Base-by-base conservation (phyloP, 2,888 invertebrate genomes). In the Yponomeuta malinellus region DNA sequence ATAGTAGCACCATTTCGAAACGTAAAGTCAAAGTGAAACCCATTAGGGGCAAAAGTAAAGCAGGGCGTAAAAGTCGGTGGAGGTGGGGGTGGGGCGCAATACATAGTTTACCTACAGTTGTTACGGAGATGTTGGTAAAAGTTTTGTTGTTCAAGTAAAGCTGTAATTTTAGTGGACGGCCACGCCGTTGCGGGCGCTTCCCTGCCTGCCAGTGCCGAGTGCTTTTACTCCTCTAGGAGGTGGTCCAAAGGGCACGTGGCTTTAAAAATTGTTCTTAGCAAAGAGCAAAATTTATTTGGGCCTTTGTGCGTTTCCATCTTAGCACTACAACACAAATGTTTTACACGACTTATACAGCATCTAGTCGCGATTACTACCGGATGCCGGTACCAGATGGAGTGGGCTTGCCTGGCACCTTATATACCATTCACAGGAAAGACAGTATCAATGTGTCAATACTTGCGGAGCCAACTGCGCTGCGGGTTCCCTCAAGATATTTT, bases 141-240 rank as follows among this genome's bases (percentile, higher is more conserved):
- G 72, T 73, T 71, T 68, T 68, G 68, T 68, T 69, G 72, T 66
- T 81, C 76, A 77, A 83, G 82, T 81, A 70, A 70, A 82, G 79
- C 77, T 82, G 83, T 86, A 86, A 89, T 87, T 87, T 85, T 81
- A 85, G 83, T 82, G 85, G 84, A 86, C 85, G 82, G 75, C 77
- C 77, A 78, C 67, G 31, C 29, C 68, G 67, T 66, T 70, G 29
- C 48, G 65, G 48, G 10, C 63, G 37, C n/a, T 70, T 48, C 79
- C 77, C 77, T 77, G 79, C 79, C 69, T 70, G 71, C 73, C 77
- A 77, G 78, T 81, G 77, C 76, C 82, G 85, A 87, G 85, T 84
- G 88, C 88, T 87, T 85, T 85, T 83, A 81, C 59, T 68, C 33
- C 10, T 33, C 10, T 31, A 33, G 31, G 12, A 10, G 52, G 52